A percentile compares a stretch with the other conserved stretches of the same genome.
Conservation (phyloP, 2,113 vertebrate species). For the Holacanthus passer region DNA sequence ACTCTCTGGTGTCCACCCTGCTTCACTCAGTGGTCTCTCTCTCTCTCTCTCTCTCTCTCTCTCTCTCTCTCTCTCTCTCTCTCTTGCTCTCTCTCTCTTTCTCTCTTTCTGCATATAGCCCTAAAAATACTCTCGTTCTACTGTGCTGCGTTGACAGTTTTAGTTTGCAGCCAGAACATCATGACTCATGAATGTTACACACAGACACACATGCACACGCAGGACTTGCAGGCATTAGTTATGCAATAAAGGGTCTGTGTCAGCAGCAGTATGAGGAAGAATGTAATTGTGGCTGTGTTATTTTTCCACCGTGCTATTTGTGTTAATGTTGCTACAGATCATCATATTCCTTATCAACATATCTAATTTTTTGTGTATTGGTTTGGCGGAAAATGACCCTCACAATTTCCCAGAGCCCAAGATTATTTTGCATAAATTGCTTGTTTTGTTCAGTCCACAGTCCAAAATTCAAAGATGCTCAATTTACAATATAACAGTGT, state of each 20-base stretch:
- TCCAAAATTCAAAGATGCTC: too few species aligned
- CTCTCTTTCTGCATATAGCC: not conserved
- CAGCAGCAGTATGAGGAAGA: slow-evolving; percentile 24
- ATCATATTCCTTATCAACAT: not conserved
- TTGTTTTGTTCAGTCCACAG: too few species aligned
- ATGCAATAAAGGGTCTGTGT: slow-evolving; percentile 54
- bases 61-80: slow-evolving; percentile 1
- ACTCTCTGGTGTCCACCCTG: too few species aligned
- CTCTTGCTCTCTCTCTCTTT: not conserved
- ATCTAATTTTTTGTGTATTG: not conserved
- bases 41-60: slow-evolving; percentile 3
- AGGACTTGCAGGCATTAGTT: slow-evolving; percentile 40
- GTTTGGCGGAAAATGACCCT: not conserved
- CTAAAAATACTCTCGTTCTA: slow-evolving; percentile 40
- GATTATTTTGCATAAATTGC: not conserved
- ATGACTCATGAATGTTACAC: slow-evolving; percentile 59
- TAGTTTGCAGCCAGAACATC: slow-evolving; percentile 31
- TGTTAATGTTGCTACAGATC: not conserved
- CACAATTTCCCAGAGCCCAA: not conserved
- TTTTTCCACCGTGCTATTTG: not conserved
- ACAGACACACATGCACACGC: slow-evolving; percentile 12
- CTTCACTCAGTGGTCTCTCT: too few species aligned
- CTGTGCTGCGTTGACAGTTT: slow-evolving; percentile 43
- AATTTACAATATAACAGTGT: too few species aligned
- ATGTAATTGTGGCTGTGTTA: slow-evolving; percentile 1